Evolutionary conservation across 2,113 vertebrate species (phyloP), one percentile per base, ranked within the genome.

Genomic region (Halichoerus grypus): DNA sequence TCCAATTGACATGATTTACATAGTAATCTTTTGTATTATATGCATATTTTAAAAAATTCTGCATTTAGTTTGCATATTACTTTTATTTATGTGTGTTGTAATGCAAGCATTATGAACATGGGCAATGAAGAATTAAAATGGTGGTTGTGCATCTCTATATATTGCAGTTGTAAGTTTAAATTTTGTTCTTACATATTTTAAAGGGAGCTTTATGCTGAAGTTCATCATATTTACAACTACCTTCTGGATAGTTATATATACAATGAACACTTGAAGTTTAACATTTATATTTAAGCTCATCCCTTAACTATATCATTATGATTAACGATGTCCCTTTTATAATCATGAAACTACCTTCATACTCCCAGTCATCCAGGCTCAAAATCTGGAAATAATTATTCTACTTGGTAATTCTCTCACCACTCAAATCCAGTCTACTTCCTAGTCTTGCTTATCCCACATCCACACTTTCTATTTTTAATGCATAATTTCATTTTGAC

Each of bases 31-130:
- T 76, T 91, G 6, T 19, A 36, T 51, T 61, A 6, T 46, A 83
- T 28, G 11, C 57, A 51, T 24, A 42, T 85, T 65, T 86, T 76
- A 21, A 21, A 31, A 72, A 77, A 39, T 65, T 72, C 24, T 76
- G 1, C 7, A 94, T 0, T 84, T 67, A 80, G 28, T 87, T 57
- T 59, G 5, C 31, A 55, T 93, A 31, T 67, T 42, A n/a, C 69
- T 88, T 74, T 94, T 67, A 80, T 96, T 80, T 93, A 59, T 81
- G 19, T 71, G 4, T 63, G 15, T 72, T 92, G 5, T 77, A 92
- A 90, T 39, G 5, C 18, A 95, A 91, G 3, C 49, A 53, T 65
- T 59, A 59, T 51, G 13, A 95, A 79, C 21, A 88, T 19, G 46
- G 5, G 14, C 13, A 74, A 69, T 61, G 9, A 84, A 79, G 14